phyloP scores from a whole-genome alignment of 2,888 invertebrate species.

The Drosophila borborema region DNA sequence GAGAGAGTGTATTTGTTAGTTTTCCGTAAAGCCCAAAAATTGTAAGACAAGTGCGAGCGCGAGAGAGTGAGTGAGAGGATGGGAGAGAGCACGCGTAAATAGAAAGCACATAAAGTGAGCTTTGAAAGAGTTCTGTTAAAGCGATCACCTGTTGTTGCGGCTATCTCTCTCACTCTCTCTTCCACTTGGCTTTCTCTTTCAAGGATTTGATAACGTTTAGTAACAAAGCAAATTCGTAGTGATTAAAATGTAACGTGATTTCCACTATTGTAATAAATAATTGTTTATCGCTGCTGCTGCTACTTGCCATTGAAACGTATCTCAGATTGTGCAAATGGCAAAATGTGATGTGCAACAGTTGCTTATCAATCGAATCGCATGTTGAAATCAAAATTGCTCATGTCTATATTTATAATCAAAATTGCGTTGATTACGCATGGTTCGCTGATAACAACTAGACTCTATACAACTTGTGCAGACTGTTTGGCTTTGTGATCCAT shows the following conservation, averaged over 20 bases:
- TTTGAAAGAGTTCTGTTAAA: slow-evolving; percentile 43
- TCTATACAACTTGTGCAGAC: slow-evolving; percentile 26
- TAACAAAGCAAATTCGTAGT: slow-evolving; percentile 5
- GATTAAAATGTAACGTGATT: slow-evolving; percentile 29
- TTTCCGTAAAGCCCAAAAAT: slow-evolving; percentile 75
- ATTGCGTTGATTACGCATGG: slow-evolving; percentile 34
- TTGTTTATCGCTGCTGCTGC: slow-evolving; percentile 15
- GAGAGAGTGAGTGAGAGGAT: neutral
- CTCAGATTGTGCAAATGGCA: slow-evolving; percentile 31
- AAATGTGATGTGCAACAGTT: slow-evolving; percentile 27
- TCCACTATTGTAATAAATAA: slow-evolving; percentile 15
- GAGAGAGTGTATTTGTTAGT: slow-evolving; percentile 35
- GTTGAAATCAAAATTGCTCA: slow-evolving; percentile 56
- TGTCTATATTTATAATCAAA: slow-evolving; percentile 54
- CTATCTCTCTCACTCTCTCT: neutral
- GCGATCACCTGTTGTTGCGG: slow-evolving; percentile 63
- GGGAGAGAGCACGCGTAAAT: slow-evolving; percentile 3
- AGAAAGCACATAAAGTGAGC: slow-evolving; percentile 37
- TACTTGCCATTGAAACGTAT: slow-evolving; percentile 27
- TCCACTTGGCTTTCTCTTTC: slow-evolving; percentile 5
- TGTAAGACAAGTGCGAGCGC: slow-evolving; percentile 47
- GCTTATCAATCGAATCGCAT: slow-evolving; percentile 56
- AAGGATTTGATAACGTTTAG: slow-evolving; percentile 28
- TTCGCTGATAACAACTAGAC: slow-evolving; percentile 33
- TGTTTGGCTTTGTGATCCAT: slow-evolving; percentile 22